Conservation (phyloP, 2,888 invertebrate species). For the Stenichneumon culpator region DNA sequence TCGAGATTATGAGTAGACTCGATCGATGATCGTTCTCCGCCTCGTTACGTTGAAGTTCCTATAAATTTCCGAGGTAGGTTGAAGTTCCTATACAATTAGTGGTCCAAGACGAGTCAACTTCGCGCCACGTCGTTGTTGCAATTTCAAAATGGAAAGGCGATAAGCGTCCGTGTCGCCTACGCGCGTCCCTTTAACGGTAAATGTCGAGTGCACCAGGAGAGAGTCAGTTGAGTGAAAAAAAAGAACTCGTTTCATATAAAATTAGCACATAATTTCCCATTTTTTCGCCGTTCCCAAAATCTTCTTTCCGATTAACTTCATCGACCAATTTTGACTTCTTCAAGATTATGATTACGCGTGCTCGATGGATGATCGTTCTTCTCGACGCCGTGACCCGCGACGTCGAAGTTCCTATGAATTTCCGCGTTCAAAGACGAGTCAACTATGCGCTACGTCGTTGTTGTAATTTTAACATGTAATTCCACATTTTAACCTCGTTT, state of each 20-base stretch:
- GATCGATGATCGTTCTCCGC: neutral
- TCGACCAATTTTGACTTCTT: too few species aligned
- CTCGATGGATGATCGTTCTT: neutral
- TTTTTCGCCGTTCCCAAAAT: too few species aligned
- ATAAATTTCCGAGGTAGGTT: neutral
- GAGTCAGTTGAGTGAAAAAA: conserved; percentile 2
- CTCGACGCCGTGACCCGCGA: neutral
- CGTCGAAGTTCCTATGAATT: neutral
- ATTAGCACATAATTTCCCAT: neutral
- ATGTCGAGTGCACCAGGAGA: conserved; percentile 17
- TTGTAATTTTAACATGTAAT: neutral
- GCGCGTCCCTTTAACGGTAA: conserved; percentile 18
- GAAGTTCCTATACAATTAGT: neutral
- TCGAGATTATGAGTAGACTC: neutral
- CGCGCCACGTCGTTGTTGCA: neutral
- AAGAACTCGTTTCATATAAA: neutral
- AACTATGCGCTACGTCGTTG: neutral
- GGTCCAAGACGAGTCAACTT: neutral
- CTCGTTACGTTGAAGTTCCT: neutral
- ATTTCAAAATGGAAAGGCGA: neutral
- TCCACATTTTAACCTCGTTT: neutral
- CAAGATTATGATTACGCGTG: conserved; percentile 3
- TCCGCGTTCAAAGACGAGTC: neutral
- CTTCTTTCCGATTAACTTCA: too few species aligned
- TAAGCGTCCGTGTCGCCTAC: too few species aligned